Evolutionary conservation across 2,797 vertebrate genomes (phyloP).

Genomic region (Hypotaenidia philippensis): DNA sequence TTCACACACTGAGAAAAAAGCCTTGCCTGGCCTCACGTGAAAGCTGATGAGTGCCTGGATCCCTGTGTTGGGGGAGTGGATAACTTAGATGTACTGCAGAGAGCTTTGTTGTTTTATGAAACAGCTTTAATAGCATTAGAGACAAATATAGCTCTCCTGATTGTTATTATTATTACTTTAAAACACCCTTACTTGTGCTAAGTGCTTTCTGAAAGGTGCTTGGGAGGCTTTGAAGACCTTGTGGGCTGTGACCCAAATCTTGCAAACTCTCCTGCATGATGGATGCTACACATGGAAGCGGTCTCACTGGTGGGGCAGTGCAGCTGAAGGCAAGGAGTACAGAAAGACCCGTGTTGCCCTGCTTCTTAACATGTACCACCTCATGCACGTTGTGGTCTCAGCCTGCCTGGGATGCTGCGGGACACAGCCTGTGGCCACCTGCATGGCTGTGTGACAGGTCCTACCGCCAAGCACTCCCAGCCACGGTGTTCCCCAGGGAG

Average conservation of each 20-base stretch:
- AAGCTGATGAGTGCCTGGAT: not conserved
- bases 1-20: not conserved
- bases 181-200: not conserved
- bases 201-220: not conserved
- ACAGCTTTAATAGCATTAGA: not conserved
- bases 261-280: not conserved
- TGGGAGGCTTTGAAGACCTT: not conserved
- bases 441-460: not conserved
- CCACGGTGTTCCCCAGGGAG: not conserved
- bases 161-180: not conserved
- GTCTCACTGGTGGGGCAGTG: not conserved
- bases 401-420: not conserved
- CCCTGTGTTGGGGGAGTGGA: not conserved
- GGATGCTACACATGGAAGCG: fast-evolving
- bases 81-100: not conserved
- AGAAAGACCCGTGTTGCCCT: fast-evolving
- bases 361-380: fast-evolving
- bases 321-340: fast-evolving
- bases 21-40: not conserved
- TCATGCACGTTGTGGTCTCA: fast-evolving
- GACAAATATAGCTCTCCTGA: not conserved
- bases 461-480: not conserved
- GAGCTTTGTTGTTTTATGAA: not conserved
- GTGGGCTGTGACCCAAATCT: not conserved
- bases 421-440: not conserved